Base-by-base conservation (phyloP, 2,797 vertebrate genomes). In the Hafferia zeledoni region DNA sequence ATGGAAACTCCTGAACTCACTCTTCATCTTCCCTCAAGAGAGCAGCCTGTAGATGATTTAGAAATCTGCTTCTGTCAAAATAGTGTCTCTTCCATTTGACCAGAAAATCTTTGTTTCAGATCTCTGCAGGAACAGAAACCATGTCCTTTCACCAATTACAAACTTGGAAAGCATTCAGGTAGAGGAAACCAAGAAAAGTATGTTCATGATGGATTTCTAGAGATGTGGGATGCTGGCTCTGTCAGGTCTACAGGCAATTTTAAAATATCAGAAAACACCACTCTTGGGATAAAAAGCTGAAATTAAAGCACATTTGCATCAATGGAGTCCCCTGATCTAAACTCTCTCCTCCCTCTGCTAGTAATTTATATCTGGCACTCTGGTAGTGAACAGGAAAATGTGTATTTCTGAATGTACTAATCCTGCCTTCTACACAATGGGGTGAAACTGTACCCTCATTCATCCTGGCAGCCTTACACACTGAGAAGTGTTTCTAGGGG, bases 71-170 rank as follows among this genome's bases (percentile, higher is more conserved):
- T 68, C 49, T 79, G 70, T 60, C 92, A 84, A 94, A 89, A 59
- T 25, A 82, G 31, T 56, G 50, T 55, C 59, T 65, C 44, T 95
- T 70, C 67, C 20, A 37, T 82, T 95, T 90, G 55, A 92, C 70
- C 83, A 87, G 81, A 84, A 96, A 93, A 83, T 57, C 55, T 43
- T 41, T 57, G n/a, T 87, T 92, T 93, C 90, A 89, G 50, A 72
- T 65, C 57, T 89, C 61, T 10, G 35, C 46, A 75, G 88, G 89
- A 93, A 65, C 13, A 76, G 59, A 93, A 92, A 87, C 31, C 30
- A 30, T 44, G 35, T 89, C 59, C 83, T 90, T 72, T 89, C 31
- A 92, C 57, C 61, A 87, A 28, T 64, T 70, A 57, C 65, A 81
- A 49, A 75, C n/a, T 69, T 92, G 81, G 86, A 94, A 68, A 50